phyloP scores from a whole-genome alignment of 2,888 invertebrate species.

The Trichacis sp. region DNA sequence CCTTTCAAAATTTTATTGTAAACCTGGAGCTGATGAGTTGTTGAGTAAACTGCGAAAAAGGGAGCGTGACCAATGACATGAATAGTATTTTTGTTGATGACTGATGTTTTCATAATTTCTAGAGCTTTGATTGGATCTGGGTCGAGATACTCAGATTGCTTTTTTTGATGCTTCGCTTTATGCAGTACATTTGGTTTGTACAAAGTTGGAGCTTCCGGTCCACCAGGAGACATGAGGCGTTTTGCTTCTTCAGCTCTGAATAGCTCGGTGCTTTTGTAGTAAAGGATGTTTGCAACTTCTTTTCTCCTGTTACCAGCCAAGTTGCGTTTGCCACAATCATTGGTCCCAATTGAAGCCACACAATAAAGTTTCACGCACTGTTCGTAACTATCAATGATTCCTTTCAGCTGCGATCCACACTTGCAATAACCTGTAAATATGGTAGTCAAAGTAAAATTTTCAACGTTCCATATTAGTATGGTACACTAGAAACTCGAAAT shows the following conservation, averaged over 20 bases:
- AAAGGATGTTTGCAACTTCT: too few relatives aligned
- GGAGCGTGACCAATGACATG: constrained; percentile 28
- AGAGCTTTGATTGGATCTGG: constrained; percentile 16
- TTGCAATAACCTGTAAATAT: too few relatives aligned
- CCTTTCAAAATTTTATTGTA: constrained; percentile 18
- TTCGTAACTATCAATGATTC: too few relatives aligned
- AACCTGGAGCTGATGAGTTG: constrained; percentile 23
- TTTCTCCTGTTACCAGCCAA: too few relatives aligned
- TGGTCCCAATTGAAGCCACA: too few relatives aligned
- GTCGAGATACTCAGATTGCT: constrained; percentile 8
- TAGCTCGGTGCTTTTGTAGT: too few relatives aligned
- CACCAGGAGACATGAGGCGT: constrained; percentile 13
- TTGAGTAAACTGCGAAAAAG: constrained; percentile 37
- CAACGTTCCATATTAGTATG: too few relatives aligned
- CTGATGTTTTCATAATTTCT: constrained; percentile 9
- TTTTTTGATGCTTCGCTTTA: constrained; percentile 8
- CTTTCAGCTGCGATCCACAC: too few relatives aligned
- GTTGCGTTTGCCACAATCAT: too few relatives aligned
- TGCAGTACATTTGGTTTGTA: constrained; percentile 8
- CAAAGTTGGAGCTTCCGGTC: constrained; percentile 18
- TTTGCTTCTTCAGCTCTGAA: constrained; percentile 7
- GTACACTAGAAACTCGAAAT: too few relatives aligned
- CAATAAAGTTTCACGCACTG: too few relatives aligned
- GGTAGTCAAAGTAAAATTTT: too few relatives aligned
- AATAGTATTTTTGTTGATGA: constrained; percentile 11